Percentiles rank a stretch among this genome's conserved stretches.
Evolutionary conservation across 2,113 vertebrate species (phyloP).

Genomic region (Cynoglossus semilaevis): DNA sequence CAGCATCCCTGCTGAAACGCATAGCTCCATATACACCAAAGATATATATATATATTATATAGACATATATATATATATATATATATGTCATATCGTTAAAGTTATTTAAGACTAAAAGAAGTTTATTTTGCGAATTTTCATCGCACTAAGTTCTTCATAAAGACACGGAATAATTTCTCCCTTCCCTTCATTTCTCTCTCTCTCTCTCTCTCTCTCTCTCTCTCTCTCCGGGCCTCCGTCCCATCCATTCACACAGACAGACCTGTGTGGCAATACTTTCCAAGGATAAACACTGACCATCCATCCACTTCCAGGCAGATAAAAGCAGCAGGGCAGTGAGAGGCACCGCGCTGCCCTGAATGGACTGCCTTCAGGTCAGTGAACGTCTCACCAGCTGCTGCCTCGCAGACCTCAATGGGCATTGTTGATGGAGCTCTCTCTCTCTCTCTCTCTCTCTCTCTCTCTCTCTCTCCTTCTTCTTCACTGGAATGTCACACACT

Average conservation of each 20-base stretch:
- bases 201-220: background rate
- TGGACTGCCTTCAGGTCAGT: constrained; percentile 67
- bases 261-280: constrained; percentile 48
- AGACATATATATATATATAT: too few species aligned
- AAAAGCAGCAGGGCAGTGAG: constrained; percentile 61
- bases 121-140: too few species aligned
- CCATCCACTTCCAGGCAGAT: constrained; percentile 68
- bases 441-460: constrained; percentile 38
- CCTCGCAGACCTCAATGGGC: constrained; percentile 68
- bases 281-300: constrained; percentile 64
- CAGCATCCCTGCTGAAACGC: too few species aligned
- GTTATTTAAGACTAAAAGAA: too few species aligned
- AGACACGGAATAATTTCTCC: too few species aligned
- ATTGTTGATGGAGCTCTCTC: constrained; percentile 67
- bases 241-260: constrained; percentile 24
- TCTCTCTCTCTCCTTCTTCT: constrained; percentile 37
- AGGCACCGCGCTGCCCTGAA: constrained; percentile 66
- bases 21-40: too few species aligned
- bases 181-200: background rate
- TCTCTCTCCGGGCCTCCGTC: constrained; percentile 7
- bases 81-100: too few species aligned
- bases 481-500: constrained; percentile 75
- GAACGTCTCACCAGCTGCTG: constrained; percentile 69
- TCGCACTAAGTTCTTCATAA: too few species aligned
- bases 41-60: too few species aligned